phyloP scores from a whole-genome alignment of 2,888 invertebrate genomes.

The Cryptocephalus moraei region DNA sequence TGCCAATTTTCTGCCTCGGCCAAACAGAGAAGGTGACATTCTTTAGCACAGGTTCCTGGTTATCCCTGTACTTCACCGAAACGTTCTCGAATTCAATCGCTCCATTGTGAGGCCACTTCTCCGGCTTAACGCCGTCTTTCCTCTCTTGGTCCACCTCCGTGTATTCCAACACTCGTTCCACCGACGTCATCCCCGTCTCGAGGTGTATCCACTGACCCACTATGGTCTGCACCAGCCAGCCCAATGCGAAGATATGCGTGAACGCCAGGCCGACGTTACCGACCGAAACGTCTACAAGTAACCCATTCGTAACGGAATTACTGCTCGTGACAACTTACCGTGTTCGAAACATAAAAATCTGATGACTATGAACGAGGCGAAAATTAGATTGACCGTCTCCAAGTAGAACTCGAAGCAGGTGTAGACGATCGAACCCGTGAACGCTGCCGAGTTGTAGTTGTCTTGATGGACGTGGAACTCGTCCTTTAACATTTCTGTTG shows the following conservation, averaged over 20 bases:
- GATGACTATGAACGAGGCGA: constrained; percentile 16
- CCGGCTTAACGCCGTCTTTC: constrained; percentile 4
- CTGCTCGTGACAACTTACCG: constrained; percentile 8
- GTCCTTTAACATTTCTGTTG: constrained; percentile 23
- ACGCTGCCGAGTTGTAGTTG: constrained; percentile 27
- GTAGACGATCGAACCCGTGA: constrained; percentile 22
- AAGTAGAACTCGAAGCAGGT: constrained; percentile 28
- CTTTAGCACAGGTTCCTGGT: constrained; percentile 27
- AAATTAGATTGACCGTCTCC: constrained; percentile 21
- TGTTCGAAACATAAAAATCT: constrained; percentile 16
- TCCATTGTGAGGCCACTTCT: constrained; percentile 50
- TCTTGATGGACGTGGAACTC: constrained; percentile 33
- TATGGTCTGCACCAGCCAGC: constrained; percentile 71
- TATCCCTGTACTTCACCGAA: constrained; percentile 50
- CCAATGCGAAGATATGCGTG: constrained; percentile 29
- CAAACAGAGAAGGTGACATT: constrained; percentile 20
- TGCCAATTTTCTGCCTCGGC: constrained; percentile 4
- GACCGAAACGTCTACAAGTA: constrained; percentile 24
- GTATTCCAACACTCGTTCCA: constrained; percentile 80
- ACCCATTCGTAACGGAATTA: background rate
- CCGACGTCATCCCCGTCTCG: constrained; percentile 75
- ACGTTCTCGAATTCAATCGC: constrained; percentile 46
- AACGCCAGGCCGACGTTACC: constrained; percentile 35
- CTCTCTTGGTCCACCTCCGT: constrained; percentile 53
- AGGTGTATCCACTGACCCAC: constrained; percentile 45